Percentiles rank a stretch among this genome's conserved stretches.
phyloP scores from a whole-genome alignment of 2,113 vertebrate genomes.

The Psephotus haematonotus region DNA sequence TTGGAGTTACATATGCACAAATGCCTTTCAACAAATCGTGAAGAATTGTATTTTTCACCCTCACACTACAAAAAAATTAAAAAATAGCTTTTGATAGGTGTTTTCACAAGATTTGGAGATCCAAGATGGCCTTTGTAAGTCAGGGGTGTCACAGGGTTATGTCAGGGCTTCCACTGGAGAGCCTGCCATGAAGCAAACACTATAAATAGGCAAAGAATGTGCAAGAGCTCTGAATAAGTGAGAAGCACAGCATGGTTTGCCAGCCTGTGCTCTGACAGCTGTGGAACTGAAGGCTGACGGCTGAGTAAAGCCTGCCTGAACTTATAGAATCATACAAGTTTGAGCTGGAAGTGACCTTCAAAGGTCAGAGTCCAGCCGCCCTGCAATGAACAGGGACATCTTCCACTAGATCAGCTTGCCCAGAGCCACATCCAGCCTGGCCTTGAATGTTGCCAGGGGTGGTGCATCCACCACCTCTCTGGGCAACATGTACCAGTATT shows the following conservation, averaged over 20 bases:
- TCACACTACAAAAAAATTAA: background rate
- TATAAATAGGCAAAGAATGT: constrained; percentile 53
- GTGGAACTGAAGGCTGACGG: background rate
- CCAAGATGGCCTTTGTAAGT: background rate
- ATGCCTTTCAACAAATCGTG: background rate
- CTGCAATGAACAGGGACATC: background rate
- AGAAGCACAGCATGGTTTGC: constrained; percentile 11
- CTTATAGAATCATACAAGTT: background rate
- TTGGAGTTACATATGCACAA: background rate
- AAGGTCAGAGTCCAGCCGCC: background rate
- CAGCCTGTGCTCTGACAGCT: background rate
- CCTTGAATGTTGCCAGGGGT: background rate
- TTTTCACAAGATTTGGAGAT: background rate
- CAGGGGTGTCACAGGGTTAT: background rate
- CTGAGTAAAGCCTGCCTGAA: background rate
- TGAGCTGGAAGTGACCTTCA: background rate
- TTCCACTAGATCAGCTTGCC: background rate
- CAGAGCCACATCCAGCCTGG: background rate
- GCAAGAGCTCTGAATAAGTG: background rate
- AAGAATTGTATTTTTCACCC: background rate
- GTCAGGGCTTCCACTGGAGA: background rate
- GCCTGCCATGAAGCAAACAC: background rate
- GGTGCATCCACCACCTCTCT: background rate
- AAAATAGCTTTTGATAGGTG: background rate
- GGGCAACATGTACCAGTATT: background rate